Evolutionary conservation across 2,797 vertebrate genomes (phyloP).

Genomic region (Poecilia gillii): DNA sequence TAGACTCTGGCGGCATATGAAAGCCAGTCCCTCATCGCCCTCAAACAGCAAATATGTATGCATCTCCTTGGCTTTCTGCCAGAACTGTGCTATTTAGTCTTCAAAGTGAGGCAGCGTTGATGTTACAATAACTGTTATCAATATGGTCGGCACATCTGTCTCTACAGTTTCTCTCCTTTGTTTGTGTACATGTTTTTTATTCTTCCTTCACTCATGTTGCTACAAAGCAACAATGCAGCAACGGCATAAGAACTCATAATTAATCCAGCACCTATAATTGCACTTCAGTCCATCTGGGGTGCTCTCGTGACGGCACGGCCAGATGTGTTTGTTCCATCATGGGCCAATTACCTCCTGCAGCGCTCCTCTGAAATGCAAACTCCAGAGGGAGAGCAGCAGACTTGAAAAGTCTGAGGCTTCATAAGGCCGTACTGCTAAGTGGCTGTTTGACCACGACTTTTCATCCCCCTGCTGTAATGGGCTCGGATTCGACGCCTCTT

Average conservation of each 20-base stretch:
- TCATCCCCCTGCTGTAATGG: background rate
- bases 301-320: constrained; percentile 45
- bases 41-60: constrained; percentile 33
- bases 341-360: constrained; percentile 48
- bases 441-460: constrained; percentile 18
- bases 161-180: constrained; percentile 18
- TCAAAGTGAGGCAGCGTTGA: constrained; percentile 49
- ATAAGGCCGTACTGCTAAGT: constrained; percentile 16
- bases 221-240: constrained; percentile 21
- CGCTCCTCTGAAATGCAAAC: constrained; percentile 42
- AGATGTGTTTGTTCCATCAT: constrained; percentile 68
- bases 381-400: constrained; percentile 28
- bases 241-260: constrained; percentile 60
- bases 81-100: constrained; percentile 64
- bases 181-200: constrained; percentile 13
- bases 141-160: constrained; percentile 65
- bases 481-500: constrained; percentile 1
- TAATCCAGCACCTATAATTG: constrained; percentile 68
- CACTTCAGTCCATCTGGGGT: constrained; percentile 61
- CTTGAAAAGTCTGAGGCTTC: constrained; percentile 14
- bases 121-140: constrained; percentile 67
- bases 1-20: constrained; percentile 20
- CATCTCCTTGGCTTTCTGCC: constrained; percentile 42
- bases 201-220: constrained; percentile 23
- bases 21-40: constrained; percentile 24